Base-by-base conservation (phyloP, 92 coral and sea anemone species). In the Zoanthus solanderi region DNA sequence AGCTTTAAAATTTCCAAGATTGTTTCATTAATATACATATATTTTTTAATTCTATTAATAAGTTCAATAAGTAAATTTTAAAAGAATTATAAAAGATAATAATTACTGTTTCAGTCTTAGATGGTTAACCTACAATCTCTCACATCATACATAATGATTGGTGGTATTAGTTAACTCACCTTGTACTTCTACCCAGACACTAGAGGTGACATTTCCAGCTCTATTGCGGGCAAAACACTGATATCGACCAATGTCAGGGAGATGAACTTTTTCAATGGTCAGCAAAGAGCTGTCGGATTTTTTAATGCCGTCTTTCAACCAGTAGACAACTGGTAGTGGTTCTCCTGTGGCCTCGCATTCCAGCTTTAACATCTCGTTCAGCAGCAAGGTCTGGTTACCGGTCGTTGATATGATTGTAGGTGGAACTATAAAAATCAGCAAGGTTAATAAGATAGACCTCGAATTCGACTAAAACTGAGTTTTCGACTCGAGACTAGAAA, bases 151-250 rank as follows among this genome's bases (percentile, higher is more conserved):
- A 37, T 37, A 37, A 37, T 37, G 42, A 37, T 37, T 2, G 42
- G 42, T 37, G 42, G 42, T 37, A 37, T 37, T 37, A 37, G 42
- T 37, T 50, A 77, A 15, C 82, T 77, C 66, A 77, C 82, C 82
- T 18, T 53, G 67, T 77, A 77, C 12, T 47, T 52, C 66, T 52
- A 77, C 57, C 82, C 66, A 77, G 5, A 30, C 82, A 6, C 34
- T 32, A 1, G 82, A 32, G 10, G 66, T 77, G 29, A 32, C 82
- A 12, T 13, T 77, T 23, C 82, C 82, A 50, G 82, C 82, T 53
- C 67, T 77, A 30, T 17, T 77, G 16, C n/a, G 7, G 18, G 82
- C 82, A 12, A 52, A 14, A 28, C 82, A 77, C 67, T 77, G 67
- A 32, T 77, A 77, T 53, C 46, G 82, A 53, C 82, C 82, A 6